Evolutionary conservation across 2,888 invertebrate species (phyloP).

Genomic region (Crocallis elinguaria): DNA sequence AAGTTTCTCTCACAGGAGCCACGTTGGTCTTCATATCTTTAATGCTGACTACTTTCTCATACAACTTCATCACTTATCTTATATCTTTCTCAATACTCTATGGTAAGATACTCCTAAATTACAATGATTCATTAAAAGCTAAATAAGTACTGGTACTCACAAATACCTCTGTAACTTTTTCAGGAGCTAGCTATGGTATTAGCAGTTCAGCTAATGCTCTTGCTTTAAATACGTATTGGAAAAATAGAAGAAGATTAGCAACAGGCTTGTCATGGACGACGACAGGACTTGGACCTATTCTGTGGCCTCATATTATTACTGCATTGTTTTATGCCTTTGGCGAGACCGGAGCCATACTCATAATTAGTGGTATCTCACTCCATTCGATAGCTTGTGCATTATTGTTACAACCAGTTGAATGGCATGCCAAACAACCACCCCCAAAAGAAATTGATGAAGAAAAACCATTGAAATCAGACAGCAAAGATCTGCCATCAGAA

Average conservation of each 20-base stretch:
- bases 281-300: conserved; percentile 89
- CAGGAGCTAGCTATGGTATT: conserved; percentile 87
- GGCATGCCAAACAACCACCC: conserved; percentile 85
- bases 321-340: conserved; percentile 86
- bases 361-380: conserved; percentile 87
- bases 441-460: conserved; percentile 56
- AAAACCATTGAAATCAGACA: conserved; percentile 51
- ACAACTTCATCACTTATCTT: conserved; percentile 86
- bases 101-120: conserved; percentile 82
- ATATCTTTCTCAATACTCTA: conserved; percentile 87
- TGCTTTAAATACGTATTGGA: conserved; percentile 90
- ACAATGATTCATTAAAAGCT: too few relatives aligned
- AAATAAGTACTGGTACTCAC: too few relatives aligned
- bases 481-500: conserved; percentile 30
- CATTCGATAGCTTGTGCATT: conserved; percentile 88
- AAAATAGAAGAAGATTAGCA: conserved; percentile 87
- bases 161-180: conserved; percentile 41
- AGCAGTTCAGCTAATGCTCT: conserved; percentile 88
- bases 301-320: conserved; percentile 89
- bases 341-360: conserved; percentile 87
- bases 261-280: conserved; percentile 89
- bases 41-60: conserved; percentile 85
- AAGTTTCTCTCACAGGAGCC: conserved; percentile 87
- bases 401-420: conserved; percentile 89
- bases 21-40: conserved; percentile 85